phyloP scores from a whole-genome alignment of 2,888 invertebrate species.

The Sminthurides aquaticus region DNA sequence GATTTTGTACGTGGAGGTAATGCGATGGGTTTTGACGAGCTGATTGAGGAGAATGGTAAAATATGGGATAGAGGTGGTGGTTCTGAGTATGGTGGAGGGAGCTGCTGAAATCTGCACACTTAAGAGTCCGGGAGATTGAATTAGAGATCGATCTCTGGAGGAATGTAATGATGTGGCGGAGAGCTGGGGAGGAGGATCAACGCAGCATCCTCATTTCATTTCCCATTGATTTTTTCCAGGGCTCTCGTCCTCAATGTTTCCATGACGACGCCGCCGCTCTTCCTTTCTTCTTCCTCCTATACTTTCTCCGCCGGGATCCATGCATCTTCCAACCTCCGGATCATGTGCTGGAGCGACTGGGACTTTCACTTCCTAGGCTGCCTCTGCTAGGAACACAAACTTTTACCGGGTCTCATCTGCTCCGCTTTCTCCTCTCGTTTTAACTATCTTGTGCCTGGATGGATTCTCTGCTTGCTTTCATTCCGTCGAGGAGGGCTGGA shows the following conservation, averaged over 20 bases:
- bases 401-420: background rate
- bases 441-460: background rate
- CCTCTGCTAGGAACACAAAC: background rate
- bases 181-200: constrained; percentile 28
- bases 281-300: background rate
- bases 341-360: too few species aligned
- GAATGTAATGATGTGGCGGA: constrained; percentile 34
- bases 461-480: too few species aligned
- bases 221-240: constrained; percentile 31
- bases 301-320: background rate
- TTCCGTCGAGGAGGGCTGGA: too few species aligned
- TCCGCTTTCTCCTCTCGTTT: background rate
- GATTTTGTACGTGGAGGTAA: background rate
- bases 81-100: background rate
- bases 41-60: background rate
- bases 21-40: background rate
- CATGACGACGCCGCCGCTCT: background rate
- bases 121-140: constrained; percentile 27
- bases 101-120: constrained; percentile 17
- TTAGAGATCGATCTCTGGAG: constrained; percentile 37
- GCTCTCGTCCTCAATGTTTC: constrained; percentile 11
- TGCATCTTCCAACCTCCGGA: too few species aligned
- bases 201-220: constrained; percentile 33
- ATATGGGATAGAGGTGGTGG: background rate
- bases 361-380: background rate